Conservation (phyloP, 2,797 vertebrate genomes). For the Chelidonichthys spinosus region DNA sequence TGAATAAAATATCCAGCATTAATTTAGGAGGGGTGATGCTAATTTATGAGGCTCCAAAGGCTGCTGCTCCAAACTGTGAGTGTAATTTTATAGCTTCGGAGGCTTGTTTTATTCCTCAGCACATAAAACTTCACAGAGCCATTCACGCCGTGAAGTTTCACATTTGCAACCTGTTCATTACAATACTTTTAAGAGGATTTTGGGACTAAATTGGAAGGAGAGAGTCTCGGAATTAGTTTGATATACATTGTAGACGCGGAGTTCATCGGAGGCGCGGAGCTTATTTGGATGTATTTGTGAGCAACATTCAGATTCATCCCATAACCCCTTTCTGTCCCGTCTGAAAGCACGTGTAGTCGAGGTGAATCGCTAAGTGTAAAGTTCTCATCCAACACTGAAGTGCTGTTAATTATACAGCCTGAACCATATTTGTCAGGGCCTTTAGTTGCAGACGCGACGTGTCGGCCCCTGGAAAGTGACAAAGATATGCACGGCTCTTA, state of each 20-base stretch:
- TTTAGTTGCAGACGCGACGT: background rate
- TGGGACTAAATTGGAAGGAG: conserved; percentile 17
- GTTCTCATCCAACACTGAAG: background rate
- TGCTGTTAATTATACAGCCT: conserved; percentile 1
- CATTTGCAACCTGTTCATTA: conserved; percentile 42
- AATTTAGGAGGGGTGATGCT: conserved; percentile 18
- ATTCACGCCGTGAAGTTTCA: conserved; percentile 14
- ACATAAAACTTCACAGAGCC: conserved; percentile 32
- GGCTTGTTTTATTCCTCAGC: conserved; percentile 35
- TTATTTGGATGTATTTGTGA: conserved; percentile 13
- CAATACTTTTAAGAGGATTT: conserved; percentile 11
- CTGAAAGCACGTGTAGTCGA: conserved; percentile 5
- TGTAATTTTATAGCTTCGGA: conserved; percentile 25
- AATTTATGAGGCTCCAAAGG: conserved; percentile 39
- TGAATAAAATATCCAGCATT: conserved; percentile 49
- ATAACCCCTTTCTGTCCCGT: conserved; percentile 15
- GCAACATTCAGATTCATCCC: conserved; percentile 1
- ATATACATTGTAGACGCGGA: background rate
- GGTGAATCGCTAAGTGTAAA: conserved; percentile 9
- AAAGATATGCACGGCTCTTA: background rate
- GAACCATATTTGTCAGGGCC: background rate
- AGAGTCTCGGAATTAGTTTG: conserved; percentile 11
- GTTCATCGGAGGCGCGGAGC: background rate
- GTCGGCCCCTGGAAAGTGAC: background rate
- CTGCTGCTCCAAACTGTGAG: conserved; percentile 30